Evolutionary conservation across 1,140 invertebrate genomes (phyloP), one percentile per base, ranked within the genome.

Genomic region (Goniozus legneri): DNA sequence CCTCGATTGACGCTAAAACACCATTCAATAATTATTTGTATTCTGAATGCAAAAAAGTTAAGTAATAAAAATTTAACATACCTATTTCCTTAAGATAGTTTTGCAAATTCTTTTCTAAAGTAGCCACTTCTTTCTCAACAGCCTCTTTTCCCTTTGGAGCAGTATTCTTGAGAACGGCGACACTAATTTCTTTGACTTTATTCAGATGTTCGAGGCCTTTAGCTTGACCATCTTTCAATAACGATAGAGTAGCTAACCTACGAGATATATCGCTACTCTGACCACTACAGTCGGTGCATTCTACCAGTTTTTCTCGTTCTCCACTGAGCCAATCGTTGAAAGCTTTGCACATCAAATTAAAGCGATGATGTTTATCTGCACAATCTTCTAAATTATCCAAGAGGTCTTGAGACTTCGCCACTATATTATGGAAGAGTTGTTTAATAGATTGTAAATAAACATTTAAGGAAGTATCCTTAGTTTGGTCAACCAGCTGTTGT

Each of bases 381-480:
- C 89, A 91, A 27, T 84, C 82, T 58, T 95, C 91, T 20, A 96
- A 77, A 64, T 91, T 89, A 34, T 87, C 84, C 34, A 95, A 76
- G 2, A 96, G 77, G 59, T 90, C 86, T 71, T 91, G 84, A 1
- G 92, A 95, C 68, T 92, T 93, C 0, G 82, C 77, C 1, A 92
- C 91, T 56, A 96, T 91, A 58, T 88, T 89, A 52, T 88, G 81
- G 73, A 96, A 97, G 12, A 95, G 77, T 62, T 89, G 85, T 62
- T 92, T 91, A 4, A 96, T 92, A 0, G 92, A 94, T 58, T 90
- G 84, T 1, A 95, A 72, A 67, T 92, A 94, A 3, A 89, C 81
- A 66, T 92, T 89, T 35, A 95, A 68, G 1, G 89, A 87, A 32
- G 84, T 86, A 59, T 95, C 91, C 65, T 92, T 86, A 3, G 91